Evolutionary conservation across 1,140 invertebrate species (phyloP), one percentile per base, ranked within the genome.

Genomic region (Euura saliciscinereae): DNA sequence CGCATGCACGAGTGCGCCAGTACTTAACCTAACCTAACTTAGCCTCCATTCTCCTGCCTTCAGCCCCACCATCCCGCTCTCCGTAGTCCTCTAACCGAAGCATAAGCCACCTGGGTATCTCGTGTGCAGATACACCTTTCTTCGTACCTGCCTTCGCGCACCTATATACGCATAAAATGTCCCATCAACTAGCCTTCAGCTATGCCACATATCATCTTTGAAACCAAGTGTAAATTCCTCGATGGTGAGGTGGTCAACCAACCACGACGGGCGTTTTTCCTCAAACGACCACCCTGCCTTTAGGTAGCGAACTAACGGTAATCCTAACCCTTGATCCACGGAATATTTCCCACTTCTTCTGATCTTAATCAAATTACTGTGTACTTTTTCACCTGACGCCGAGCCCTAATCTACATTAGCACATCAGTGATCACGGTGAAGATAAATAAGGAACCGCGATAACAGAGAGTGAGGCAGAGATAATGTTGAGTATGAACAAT

Each of bases 301-400:
- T 28, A 28, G 28, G 28, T 28, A 28, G 28, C 28, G 28, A 28
- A 28, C 28, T 28, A 28, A 28, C 28, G 28, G 28, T 28, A 28
- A 28, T 28, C 28, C 28, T 28, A 28, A 69, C 67, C 73, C 70
- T 72, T 75, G 72, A 75, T 75, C 70, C 68, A 44, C 11, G 44
- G 43, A 67, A 51, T 68, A 72, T 75, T 75, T 75, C 74, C 64
- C 74, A 72, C 74, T 69, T 75, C 74, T 69, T 75, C 45, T 69
- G 71, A 72, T 66, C 65, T 69, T 4, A 70, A 6, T 45, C 65
- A 75, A 75, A 72, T 45, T 69, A 43, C n/a, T n/a, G 43, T 44
- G 42, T 8, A 59, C 51, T 59, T 4, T 6, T 59, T 59, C 51
- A 4, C 51, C 8, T 59, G 6, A 11, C 8, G 51, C 10, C 13